Conservation (phyloP, 2,113 vertebrate genomes). For the Sylvietta virens region DNA sequence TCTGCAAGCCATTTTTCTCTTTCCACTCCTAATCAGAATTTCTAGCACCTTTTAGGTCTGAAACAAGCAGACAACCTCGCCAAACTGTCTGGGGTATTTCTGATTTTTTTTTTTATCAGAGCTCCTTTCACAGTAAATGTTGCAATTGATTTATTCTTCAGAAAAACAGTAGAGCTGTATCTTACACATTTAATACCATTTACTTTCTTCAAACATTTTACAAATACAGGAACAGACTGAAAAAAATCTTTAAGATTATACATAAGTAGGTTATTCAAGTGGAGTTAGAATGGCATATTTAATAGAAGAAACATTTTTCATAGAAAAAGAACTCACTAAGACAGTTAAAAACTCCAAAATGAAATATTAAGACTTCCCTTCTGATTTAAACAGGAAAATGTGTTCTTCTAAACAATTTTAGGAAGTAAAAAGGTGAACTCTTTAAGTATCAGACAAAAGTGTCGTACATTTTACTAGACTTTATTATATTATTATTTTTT, state of each 20-base stretch:
- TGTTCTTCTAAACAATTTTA: background rate
- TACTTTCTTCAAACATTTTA: background rate
- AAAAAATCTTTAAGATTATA: conserved; percentile 13
- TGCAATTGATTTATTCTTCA: background rate
- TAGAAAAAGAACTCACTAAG: background rate
- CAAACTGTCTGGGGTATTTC: background rate
- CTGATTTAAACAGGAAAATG: background rate
- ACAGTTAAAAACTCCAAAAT: background rate
- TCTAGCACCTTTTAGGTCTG: background rate
- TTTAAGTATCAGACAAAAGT: background rate
- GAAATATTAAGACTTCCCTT: background rate
- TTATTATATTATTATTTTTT: background rate
- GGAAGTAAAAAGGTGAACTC: background rate
- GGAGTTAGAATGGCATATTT: background rate
- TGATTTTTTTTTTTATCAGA: background rate
- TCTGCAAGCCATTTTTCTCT: background rate
- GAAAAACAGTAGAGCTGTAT: background rate
- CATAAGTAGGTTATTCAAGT: conserved; percentile 31
- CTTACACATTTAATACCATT: background rate
- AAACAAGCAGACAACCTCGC: background rate
- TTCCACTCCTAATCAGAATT: conserved; percentile 24
- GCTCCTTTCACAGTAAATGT: background rate
- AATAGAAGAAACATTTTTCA: background rate
- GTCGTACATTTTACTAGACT: background rate
- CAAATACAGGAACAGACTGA: background rate